Percentiles rank a stretch among this genome's conserved stretches.
Evolutionary conservation across 1,140 invertebrate species (phyloP).

Genomic region (Calephelis virginiensis): DNA sequence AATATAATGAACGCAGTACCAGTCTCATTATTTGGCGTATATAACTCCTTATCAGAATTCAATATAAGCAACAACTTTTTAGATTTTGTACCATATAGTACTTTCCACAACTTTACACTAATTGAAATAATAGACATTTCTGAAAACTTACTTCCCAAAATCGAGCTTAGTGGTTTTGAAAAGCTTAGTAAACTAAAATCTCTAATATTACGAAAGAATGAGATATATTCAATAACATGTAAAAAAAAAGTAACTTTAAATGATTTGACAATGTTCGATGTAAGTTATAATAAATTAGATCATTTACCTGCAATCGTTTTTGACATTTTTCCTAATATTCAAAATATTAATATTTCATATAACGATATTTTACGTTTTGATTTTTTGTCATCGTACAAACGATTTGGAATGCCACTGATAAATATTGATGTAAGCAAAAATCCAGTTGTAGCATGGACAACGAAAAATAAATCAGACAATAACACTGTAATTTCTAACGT

Average conservation of each 20-base stretch:
- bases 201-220: constrained; percentile 66
- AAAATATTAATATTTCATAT: constrained; percentile 65
- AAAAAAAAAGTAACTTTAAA: constrained; percentile 55
- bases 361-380: constrained; percentile 63
- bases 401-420: constrained; percentile 47
- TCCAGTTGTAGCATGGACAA: constrained; percentile 53
- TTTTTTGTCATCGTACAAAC: constrained; percentile 56
- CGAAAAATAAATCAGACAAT: constrained; percentile 42
- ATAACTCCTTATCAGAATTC: constrained; percentile 59
- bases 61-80: constrained; percentile 72
- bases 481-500: constrained; percentile 56
- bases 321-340: constrained; percentile 65
- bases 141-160: constrained; percentile 63
- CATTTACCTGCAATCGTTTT: constrained; percentile 54
- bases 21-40: constrained; percentile 48
- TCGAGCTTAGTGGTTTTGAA: constrained; percentile 66
- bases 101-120: constrained; percentile 59
- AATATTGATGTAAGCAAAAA: constrained; percentile 69
- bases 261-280: constrained; percentile 55
- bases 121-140: constrained; percentile 64
- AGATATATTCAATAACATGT: constrained; percentile 59
- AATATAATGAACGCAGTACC: constrained; percentile 66
- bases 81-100: constrained; percentile 63
- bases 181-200: constrained; percentile 61
- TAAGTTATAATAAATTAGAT: constrained; percentile 67